Evolutionary conservation across 1,140 invertebrate genomes (phyloP), one percentile per base, ranked within the genome.

Genomic region (Drosophila mojavensis): DNA sequence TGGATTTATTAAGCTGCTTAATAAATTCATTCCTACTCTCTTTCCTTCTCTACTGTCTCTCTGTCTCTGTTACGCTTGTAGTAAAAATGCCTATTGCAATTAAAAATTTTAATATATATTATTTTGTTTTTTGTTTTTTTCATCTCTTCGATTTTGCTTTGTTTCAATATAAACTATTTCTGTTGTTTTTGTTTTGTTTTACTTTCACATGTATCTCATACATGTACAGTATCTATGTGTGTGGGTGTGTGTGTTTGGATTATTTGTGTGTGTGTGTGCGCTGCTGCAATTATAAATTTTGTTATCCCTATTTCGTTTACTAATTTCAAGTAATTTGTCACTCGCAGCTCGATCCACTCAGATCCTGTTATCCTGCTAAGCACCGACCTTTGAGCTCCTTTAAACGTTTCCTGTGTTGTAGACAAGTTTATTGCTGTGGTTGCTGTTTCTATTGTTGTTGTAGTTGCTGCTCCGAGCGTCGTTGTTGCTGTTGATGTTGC

Each of bases 1-100:
- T 43, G 30, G 26, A 71, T 69, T 86, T 89, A 84, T 89, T 89
- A 89, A 89, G 85, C 80, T 81, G 70, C 80, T 89, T 89, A 88
- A 88, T 88, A 89, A 89, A 81, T 86, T 86, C 83, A 79, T 28
- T 67, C 51, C 54, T 58, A 33, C 51, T 66, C 50, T 65, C 50
- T 50, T 24, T 24, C 20, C 3, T 24, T 11, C 36, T 60, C 59
- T 56, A 43, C 47, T 65, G 45, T 48, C 47, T 67, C 10, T 69
- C 47, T 47, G 43, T 61, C 48, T 67, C 43, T 41, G 30, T 65
- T 48, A 60, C 50, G 47, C 24, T 64, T 76, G 77, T 76, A 69
- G 53, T 61, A 60, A 50, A 61, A 78, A 64, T 73, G 73, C 74
- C 79, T 78, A 82, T 84, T 82, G 79, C 68, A 81, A 84, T 85